phyloP scores from a whole-genome alignment of 37 sponge, comb jelly and placozoan genomes.

The Theonella swinhoei region DNA sequence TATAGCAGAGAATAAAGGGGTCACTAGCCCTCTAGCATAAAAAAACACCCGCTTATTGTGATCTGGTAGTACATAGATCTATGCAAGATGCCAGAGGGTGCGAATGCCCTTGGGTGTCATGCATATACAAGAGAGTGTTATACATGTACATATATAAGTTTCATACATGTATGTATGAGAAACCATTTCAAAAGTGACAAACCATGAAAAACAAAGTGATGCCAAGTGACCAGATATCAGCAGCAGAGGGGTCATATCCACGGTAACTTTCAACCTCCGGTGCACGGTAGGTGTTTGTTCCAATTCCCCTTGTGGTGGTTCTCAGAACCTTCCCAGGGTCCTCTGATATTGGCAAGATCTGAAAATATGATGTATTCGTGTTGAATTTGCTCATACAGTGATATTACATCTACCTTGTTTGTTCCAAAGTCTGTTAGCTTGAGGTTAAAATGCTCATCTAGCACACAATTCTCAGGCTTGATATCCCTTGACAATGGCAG shows the following conservation, averaged over 20 bases:
- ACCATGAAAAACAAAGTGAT: conserved; percentile 84
- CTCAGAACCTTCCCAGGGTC: conserved; percentile 55
- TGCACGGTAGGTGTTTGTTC: conserved; percentile 78
- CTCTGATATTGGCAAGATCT: conserved; percentile 16
- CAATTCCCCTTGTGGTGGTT: conserved; percentile 66
- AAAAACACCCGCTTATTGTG: too few relatives aligned
- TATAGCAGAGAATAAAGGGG: too few relatives aligned
- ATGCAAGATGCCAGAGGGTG: too few relatives aligned
- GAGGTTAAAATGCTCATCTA: conserved; percentile 74
- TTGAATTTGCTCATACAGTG: background rate
- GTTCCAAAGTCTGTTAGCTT: conserved; percentile 89
- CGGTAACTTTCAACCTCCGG: conserved; percentile 58
- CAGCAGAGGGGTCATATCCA: conserved; percentile 77
- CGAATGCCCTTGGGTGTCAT: too few relatives aligned
- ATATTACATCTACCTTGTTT: conserved; percentile 64
- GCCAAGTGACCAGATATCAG: conserved; percentile 82
- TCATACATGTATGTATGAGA: too few relatives aligned
- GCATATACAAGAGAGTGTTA: too few relatives aligned
- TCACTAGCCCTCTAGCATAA: too few relatives aligned
- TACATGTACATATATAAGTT: too few relatives aligned
- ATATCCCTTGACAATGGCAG: conserved; percentile 73
- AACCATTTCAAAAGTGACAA: too few relatives aligned
- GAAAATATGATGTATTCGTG: background rate
- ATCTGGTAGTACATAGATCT: too few relatives aligned
- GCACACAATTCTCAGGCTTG: conserved; percentile 86